These are phyloP conservation scores for Boloria euphrosyne DNA, from an alignment of 2,888 invertebrate species.

Conservation along the genomic window DNA sequence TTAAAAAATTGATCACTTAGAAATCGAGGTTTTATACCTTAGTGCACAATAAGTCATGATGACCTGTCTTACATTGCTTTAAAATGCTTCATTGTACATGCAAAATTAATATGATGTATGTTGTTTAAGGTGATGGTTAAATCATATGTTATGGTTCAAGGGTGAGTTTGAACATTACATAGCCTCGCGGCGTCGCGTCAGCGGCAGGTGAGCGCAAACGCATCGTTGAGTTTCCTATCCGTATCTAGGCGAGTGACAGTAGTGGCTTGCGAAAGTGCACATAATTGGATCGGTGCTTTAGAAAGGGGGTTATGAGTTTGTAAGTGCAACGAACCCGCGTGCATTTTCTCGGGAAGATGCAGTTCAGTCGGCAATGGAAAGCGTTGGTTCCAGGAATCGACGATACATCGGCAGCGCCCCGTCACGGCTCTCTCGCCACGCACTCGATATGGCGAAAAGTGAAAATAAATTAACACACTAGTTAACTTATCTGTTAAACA, in stretches of 20 bases:
- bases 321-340: conserved; percentile 80
- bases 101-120: background rate
- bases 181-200: conserved; percentile 47
- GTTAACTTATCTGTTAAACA: conserved; percentile 31
- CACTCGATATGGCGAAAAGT: conserved; percentile 68
- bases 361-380: conserved; percentile 68
- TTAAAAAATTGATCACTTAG: background rate
- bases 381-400: conserved; percentile 75
- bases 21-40: too few relatives aligned
- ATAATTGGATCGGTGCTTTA: conserved; percentile 82
- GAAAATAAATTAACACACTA: conserved; percentile 55
- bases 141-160: background rate
- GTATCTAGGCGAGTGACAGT: conserved; percentile 82
- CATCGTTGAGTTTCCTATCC: conserved; percentile 76
- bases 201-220: conserved; percentile 68
- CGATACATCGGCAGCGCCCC: conserved; percentile 51
- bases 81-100: too few relatives aligned
- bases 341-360: conserved; percentile 80
- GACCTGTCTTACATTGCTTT: too few relatives aligned
- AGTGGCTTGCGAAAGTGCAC: conserved; percentile 82
- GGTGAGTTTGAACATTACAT: conserved; percentile 43
- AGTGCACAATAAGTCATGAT: too few relatives aligned
- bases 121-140: background rate
- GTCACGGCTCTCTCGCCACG: conserved; percentile 57
- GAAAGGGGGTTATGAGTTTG: conserved; percentile 83